A percentile compares a stretch with the other conserved stretches of the same genome.
phyloP scores from a whole-genome alignment of 2,113 vertebrate genomes.

The Pteronura brasiliensis region DNA sequence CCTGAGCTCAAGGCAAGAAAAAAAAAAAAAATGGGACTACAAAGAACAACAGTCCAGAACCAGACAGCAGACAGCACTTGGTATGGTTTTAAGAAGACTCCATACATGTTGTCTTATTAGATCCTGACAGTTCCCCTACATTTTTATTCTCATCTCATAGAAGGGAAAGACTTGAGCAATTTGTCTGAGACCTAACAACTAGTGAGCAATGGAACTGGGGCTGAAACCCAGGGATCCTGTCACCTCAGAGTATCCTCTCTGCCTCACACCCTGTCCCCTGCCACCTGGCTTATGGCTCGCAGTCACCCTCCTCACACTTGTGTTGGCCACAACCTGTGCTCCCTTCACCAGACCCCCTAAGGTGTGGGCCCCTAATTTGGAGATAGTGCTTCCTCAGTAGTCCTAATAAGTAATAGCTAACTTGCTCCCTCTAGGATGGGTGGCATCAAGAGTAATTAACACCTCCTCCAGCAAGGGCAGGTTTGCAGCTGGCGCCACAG shows the following conservation, averaged over 20 bases:
- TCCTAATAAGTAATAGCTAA: neutral
- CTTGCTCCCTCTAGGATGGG: neutral
- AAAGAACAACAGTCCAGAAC: neutral
- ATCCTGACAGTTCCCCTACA: neutral
- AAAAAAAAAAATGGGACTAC: neutral
- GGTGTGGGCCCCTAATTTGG: neutral
- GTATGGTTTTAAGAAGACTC: neutral
- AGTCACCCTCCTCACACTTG: neutral
- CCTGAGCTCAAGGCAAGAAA: neutral
- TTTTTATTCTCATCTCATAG: neutral
- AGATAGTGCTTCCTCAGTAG: neutral
- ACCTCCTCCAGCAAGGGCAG: conserved; percentile 37
- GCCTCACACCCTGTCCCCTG: neutral
- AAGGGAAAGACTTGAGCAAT: neutral
- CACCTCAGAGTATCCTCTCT: neutral
- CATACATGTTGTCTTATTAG: rapidly evolving
- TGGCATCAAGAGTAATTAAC: conserved; percentile 18
- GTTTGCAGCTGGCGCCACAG: conserved; percentile 35
- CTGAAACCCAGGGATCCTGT: neutral
- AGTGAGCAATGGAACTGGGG: neutral
- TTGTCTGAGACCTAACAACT: neutral
- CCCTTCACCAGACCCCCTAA: neutral
- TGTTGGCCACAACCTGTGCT: neutral
- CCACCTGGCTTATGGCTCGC: neutral
- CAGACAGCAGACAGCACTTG: neutral